Evolutionary conservation across 2,797 vertebrate species (phyloP), one percentile per base, ranked within the genome.

Genomic region (Myiothlypis chrysogaster): DNA sequence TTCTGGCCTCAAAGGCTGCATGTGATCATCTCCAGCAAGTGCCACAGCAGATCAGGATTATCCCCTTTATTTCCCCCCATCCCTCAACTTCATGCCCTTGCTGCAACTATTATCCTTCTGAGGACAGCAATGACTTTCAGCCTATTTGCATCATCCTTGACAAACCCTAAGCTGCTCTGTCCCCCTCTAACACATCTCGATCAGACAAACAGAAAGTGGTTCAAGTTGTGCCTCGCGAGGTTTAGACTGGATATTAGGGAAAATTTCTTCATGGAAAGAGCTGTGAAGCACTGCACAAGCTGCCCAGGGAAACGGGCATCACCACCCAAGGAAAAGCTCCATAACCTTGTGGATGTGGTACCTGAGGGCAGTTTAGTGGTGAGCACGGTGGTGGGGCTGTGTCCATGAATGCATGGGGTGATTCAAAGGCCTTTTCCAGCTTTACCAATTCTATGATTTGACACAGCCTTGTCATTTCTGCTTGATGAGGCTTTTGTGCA

Each of bases 221-320:
- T 66, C 53, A 34, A 52, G 39, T 3, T 61, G 35, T 1, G 1
- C 35, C 63, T 61, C 1, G 0, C 19, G 18, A 68, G 4, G 22
- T 28, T 82, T 24, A 28, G 22, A 43, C 9, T 20, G 70, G 32
- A 1, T 43, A 49, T 55, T 5, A 49, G 49, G 11, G 47, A 32
- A 60, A 55, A n/a, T 14, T 47, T 23, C 61, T 47, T 60, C 41
- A 43, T 28, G 32, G 18, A 32, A 61, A 32, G 46, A 39, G 46
- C 13, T 52, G 30, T 39, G 52, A 80, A 47, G 47, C 34, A 10
- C 1, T 55, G 55, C 49, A 61, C 7, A 41, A 46, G 37, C 49
- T 78, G 43, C 32, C 25, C 49, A 56, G 19, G 37, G 22, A 35
- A n/a, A 47, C 12, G 19, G 53, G 69, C 32, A 59, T 27, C 61